phyloP scores from a whole-genome alignment of 2,797 vertebrate species.

The Melanotaenia pygmaea region DNA sequence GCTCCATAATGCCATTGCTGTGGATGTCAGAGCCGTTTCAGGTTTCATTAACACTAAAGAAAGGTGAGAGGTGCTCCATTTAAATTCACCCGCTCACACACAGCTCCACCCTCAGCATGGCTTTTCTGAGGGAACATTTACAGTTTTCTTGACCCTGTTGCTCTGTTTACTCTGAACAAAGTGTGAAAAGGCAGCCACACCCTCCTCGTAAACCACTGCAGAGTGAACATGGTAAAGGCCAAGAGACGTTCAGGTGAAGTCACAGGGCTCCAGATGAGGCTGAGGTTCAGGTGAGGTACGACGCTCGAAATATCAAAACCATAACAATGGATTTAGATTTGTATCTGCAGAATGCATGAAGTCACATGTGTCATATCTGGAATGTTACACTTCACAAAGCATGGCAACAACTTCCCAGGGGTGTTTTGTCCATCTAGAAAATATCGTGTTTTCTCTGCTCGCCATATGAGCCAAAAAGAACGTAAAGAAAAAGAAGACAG shows the following conservation, averaged over 20 bases:
- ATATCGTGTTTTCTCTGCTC: constrained; percentile 37
- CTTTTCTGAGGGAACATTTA: constrained; percentile 45
- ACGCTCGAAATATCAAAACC: constrained; percentile 25
- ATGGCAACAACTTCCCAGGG: constrained; percentile 6
- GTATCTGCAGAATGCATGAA: constrained; percentile 61
- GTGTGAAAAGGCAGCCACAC: constrained; percentile 28
- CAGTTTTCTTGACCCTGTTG: neutral
- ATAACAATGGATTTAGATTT: constrained; percentile 63
- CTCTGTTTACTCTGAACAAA: constrained; percentile 46
- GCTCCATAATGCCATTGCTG: constrained; percentile 23
- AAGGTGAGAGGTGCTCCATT: constrained; percentile 27
- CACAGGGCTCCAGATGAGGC: constrained; percentile 26
- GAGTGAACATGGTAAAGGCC: neutral
- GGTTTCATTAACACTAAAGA: constrained; percentile 51
- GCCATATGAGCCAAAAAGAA: constrained; percentile 19
- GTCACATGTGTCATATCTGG: constrained; percentile 23
- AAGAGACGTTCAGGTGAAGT: neutral
- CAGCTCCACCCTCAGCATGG: constrained; percentile 22
- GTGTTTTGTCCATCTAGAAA: constrained; percentile 46
- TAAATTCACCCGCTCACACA: neutral
- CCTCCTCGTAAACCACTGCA: constrained; percentile 19
- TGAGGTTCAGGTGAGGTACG: constrained; percentile 27
- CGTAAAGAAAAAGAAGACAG: constrained; percentile 10
- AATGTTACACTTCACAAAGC: constrained; percentile 45
- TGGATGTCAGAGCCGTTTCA: constrained; percentile 40